phyloP scores from a whole-genome alignment of 2,797 vertebrate species.

The Chrysocyon brachyurus region DNA sequence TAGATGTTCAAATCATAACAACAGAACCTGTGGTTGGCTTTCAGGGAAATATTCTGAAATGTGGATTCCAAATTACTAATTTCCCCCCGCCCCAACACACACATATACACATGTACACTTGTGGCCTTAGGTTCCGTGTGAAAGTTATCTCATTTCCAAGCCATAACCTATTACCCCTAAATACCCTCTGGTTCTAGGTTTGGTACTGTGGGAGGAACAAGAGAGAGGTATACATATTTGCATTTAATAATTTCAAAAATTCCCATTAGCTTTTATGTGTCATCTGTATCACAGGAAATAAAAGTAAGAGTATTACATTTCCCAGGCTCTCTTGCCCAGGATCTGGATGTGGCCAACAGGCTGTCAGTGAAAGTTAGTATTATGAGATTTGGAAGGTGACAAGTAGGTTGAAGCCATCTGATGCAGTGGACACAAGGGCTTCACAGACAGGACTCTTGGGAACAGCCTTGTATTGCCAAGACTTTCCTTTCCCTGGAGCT shows the following conservation, averaged over 20 bases:
- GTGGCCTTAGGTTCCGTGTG: not conserved
- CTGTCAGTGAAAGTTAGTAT: not conserved
- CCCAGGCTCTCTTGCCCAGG: not conserved
- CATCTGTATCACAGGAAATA: not conserved
- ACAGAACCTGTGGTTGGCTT: not conserved
- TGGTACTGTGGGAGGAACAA: not conserved
- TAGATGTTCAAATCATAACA: not conserved
- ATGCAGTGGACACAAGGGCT: fast-evolving
- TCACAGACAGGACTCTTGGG: not conserved
- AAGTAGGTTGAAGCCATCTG: not conserved
- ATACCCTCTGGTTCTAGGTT: not conserved
- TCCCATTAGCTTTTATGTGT: not conserved
- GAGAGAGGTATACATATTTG: not conserved
- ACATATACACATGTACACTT: not conserved
- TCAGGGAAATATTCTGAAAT: not conserved
- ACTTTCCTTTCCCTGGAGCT: too few relatives aligned
- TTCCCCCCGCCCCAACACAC: not conserved
- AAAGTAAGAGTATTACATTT: not conserved
- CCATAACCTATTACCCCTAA: not conserved
- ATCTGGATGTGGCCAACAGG: not conserved
- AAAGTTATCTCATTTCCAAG: not conserved
- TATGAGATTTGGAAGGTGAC: not conserved
- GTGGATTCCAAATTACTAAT: not conserved
- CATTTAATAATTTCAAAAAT: not conserved
- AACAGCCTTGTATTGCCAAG: not conserved